Evolutionary conservation across 2,888 invertebrate genomes (phyloP), one percentile per base, ranked within the genome.

Genomic region (Athrips mouffetella): DNA sequence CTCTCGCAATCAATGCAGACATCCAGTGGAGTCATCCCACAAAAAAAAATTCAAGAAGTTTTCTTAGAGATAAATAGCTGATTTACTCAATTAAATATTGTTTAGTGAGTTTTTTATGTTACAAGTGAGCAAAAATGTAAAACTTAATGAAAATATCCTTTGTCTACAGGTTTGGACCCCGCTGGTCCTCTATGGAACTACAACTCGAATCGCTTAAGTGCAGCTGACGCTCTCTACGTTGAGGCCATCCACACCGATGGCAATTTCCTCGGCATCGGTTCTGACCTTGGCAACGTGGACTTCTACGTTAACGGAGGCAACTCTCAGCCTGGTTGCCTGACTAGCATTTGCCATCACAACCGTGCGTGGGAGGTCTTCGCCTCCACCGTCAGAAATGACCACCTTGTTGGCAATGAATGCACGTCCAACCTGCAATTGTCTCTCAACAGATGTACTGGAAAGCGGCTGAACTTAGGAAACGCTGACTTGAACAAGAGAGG

Each of bases 281-380:
- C 69, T 1, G 62, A 76, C 2, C 69, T 90, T 2, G 90, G 86
- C 0, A 75, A 89, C 50, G 89, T 72, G 5, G 91, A 91, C 63
- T 91, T 91, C 69, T 91, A 86, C 77, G 89, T 89, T n/a, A 91
- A 91, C 53, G 80, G 85, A 33, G 91, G 91, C 2, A 64, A 45
- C 21, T 58, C 58, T 10, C 78, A 80, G 49, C 77, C 79, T 2
- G 76, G 72, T 0, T 80, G 79, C 29, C 1, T 55, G 1, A 66
- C 66, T n/a, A 58, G 57, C 18, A 7, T 71, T 3, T 80, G 80
- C 52, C 68, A 70, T 48, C 80, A 79, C 52, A 67, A 69, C 42
- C 67, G 75, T 3, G 65, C 80, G 1, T 79, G 72, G 72, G 59
- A 73, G 45, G 47, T 72, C 0, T 80, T 76, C 18, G 73, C 68